Base-by-base conservation (phyloP, 2,113 vertebrate species). In the Oophaga pumilio region DNA sequence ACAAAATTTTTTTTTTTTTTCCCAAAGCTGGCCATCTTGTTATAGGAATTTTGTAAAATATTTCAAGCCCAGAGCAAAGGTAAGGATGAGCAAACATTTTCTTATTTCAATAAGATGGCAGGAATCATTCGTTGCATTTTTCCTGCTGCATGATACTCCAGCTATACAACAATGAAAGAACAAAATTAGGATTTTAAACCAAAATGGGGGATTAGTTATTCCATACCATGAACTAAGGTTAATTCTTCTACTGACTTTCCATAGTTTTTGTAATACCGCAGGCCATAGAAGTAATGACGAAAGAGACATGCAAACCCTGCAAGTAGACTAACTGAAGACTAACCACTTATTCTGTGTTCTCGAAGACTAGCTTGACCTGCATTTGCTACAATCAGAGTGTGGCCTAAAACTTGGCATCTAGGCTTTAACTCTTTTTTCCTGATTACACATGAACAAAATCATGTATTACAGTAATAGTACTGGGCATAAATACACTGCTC, bases 331-430 rank as follows among this genome's bases (percentile, higher is more conserved):
- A 77, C 53, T 24, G 74, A n/a, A n/a, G 74, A 52, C 7, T 76
- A 50, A 77, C 76, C 53, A 33, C 62, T 80, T 60, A 33, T 43
- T 10, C 43, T 50, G 18, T 50, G 71, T 1, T 33, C 26, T 49
- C 71, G 17, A 59, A 11, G 78, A 80, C 78, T 15, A 22, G n/a
- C 14, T 60, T 80, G 78, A 80, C 78, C 57, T 62, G 24, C 20
- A 62, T 2, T 20, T 4, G 13, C 56, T 60, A 12, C 33, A 62
- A 60, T 80, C 3, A 33, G 17, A 80, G 8, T 11, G 4, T 52
- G 49, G 56, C 76, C 49, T 24, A 77, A n/a, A 77, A 77, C 76
- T n/a, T 56, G 49, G 12, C 50, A 77, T 52, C n/a, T 12, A 56
- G 6, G 22, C 22, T 56, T 76, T 77, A 53, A 14, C 7, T n/a